phyloP scores from a whole-genome alignment of 2,113 vertebrate genomes.

The Salvator merianae region DNA sequence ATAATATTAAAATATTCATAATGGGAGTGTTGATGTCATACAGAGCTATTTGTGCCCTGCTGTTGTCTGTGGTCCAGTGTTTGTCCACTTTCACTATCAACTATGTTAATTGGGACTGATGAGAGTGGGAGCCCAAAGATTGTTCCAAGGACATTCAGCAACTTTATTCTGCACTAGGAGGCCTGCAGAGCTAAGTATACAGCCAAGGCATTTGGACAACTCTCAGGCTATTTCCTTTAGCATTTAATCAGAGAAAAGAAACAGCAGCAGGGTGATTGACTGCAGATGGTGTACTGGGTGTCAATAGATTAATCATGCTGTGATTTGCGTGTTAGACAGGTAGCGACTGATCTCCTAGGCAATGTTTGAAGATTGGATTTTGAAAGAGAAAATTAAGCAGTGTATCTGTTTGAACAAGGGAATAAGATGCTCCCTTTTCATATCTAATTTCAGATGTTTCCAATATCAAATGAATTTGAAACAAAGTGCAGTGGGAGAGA shows the following conservation, averaged over 20 bases:
- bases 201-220: background rate
- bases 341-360: background rate
- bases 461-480: constrained; percentile 18
- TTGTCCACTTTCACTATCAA: too few species aligned
- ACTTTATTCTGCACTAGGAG: background rate
- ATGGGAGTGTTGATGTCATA: background rate
- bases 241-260: background rate
- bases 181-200: background rate
- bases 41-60: background rate
- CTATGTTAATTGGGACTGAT: too few species aligned
- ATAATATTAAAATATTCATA: background rate
- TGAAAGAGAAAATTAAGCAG: background rate
- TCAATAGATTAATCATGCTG: background rate
- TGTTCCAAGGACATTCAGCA: background rate
- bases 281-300: background rate
- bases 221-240: background rate
- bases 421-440: background rate
- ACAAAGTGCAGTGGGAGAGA: rapidly evolving
- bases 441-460: constrained; percentile 24
- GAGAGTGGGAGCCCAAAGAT: background rate
- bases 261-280: background rate
- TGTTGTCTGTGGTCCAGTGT: background rate
- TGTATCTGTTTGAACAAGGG: background rate
- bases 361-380: constrained; percentile 27
- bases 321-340: rapidly evolving